Conservation (phyloP, 2,113 vertebrate genomes). For the Forbesichthys agassizii region DNA sequence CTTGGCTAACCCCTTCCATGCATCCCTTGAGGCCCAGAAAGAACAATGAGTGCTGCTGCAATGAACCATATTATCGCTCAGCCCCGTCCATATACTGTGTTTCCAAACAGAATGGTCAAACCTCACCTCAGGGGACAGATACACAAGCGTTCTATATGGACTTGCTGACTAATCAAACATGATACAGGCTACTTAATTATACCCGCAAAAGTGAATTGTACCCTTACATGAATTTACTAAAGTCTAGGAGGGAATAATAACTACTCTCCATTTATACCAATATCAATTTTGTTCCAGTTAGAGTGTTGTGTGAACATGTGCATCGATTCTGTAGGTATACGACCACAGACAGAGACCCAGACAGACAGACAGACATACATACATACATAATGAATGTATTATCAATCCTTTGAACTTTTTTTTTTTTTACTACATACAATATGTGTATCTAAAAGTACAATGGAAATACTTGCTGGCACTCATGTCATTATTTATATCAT, state of each 20-base stretch:
- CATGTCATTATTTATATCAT: slow-evolving; percentile 56
- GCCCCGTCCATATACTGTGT: slow-evolving; percentile 23
- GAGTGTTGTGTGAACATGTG: too few relatives aligned
- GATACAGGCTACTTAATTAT: too few relatives aligned
- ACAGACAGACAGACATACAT: neutral
- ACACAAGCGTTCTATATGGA: neutral
- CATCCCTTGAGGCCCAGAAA: slow-evolving; percentile 51
- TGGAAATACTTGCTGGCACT: slow-evolving; percentile 57
- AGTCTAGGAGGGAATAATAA: too few relatives aligned
- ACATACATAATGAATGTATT: neutral
- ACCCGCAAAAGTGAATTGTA: too few relatives aligned
- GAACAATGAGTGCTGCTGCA: slow-evolving; percentile 66
- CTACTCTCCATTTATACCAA: too few relatives aligned
- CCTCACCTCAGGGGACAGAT: neutral
- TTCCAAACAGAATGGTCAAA: neutral
- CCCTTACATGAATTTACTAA: too few relatives aligned
- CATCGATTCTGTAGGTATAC: neutral
- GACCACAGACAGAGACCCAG: neutral
- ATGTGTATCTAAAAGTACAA: slow-evolving; percentile 56
- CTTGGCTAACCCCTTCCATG: slow-evolving; percentile 61
- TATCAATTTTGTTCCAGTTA: too few relatives aligned
- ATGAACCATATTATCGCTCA: slow-evolving; percentile 44
- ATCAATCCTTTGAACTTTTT: slow-evolving; percentile 6
- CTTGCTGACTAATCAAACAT: neutral
- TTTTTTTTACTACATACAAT: slow-evolving; percentile 29